Percentiles rank a stretch among this genome's conserved stretches.
phyloP scores from a whole-genome alignment of 2,888 invertebrate genomes.

The Oxyteleia sp. region DNA sequence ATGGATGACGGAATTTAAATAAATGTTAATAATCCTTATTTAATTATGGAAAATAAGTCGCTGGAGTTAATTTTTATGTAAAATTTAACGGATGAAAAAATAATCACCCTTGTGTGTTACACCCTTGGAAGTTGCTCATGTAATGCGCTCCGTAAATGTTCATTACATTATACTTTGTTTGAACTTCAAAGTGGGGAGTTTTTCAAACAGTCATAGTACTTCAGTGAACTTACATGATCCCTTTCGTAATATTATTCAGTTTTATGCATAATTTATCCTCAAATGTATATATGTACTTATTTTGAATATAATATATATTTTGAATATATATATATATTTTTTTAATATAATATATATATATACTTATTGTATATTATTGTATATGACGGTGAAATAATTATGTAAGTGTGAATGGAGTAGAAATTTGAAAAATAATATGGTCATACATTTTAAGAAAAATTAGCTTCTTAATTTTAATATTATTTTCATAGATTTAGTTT shows the following conservation, averaged over 20 bases:
- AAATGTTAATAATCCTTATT: background rate
- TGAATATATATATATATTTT: no score
- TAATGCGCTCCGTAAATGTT: conserved; percentile 34
- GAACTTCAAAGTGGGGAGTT: conserved; percentile 28
- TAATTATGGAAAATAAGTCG: background rate
- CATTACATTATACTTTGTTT: conserved; percentile 36
- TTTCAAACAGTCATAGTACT: conserved; percentile 15
- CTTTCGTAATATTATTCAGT: conserved; percentile 15
- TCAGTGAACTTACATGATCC: conserved; percentile 14
- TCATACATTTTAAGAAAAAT: no score
- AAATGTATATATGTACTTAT: no score
- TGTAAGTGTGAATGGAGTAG: no score
- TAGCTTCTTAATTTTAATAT: no score
- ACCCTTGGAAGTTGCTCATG: conserved; percentile 25
- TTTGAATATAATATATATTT: no score
- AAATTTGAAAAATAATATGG: no score
- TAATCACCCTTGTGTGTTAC: conserved; percentile 37
- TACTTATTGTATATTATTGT: no score
- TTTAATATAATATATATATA: no score
- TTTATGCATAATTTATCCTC: background rate
- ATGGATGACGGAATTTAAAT: background rate
- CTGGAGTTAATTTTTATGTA: conserved; percentile 3
- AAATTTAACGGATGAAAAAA: conserved; percentile 36
- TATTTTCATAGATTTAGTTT: no score
- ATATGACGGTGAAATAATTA: no score